A percentile compares a stretch with the other conserved stretches of the same genome.
These are phyloP conservation scores for Pinna nobilis DNA, from an alignment of 1,140 invertebrate genomes.

Conservation along the genomic window DNA sequence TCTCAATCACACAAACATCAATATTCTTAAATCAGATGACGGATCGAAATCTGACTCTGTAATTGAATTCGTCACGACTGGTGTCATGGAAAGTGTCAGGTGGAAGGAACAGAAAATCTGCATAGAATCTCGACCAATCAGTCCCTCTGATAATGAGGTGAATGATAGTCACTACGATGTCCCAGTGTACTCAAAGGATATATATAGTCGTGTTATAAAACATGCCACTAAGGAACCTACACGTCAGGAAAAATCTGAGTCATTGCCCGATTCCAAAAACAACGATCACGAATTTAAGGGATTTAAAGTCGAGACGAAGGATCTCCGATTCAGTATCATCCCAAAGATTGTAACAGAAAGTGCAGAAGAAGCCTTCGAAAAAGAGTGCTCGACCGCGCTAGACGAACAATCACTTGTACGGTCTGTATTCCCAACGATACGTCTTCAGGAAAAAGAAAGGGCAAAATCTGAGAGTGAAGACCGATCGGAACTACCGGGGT, in stretches of 20 bases:
- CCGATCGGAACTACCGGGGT: slow-evolving; percentile 22
- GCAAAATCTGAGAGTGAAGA: slow-evolving; percentile 4
- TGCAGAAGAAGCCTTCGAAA: slow-evolving; percentile 33
- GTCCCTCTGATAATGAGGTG: slow-evolving; percentile 15
- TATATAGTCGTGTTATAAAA: slow-evolving; percentile 51
- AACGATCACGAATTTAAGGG: slow-evolving; percentile 13
- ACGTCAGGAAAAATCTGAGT: background rate
- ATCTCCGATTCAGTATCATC: slow-evolving; percentile 56
- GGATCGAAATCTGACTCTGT: slow-evolving; percentile 30
- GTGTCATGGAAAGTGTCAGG: slow-evolving; percentile 53
- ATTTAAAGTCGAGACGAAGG: slow-evolving; percentile 46
- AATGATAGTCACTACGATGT: slow-evolving; percentile 27
- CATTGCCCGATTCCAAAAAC: slow-evolving; percentile 1
- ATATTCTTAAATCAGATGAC: slow-evolving; percentile 38
- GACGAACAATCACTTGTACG: slow-evolving; percentile 6
- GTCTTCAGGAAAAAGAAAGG: slow-evolving; percentile 12
- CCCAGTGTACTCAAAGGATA: slow-evolving; percentile 48
- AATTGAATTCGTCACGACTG: slow-evolving; percentile 55
- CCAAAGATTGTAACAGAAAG: slow-evolving; percentile 58
- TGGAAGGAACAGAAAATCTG: slow-evolving; percentile 59
- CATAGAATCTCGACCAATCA: slow-evolving; percentile 56
- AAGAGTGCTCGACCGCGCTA: slow-evolving; percentile 14
- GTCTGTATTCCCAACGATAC: slow-evolving; percentile 4
- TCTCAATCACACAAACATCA: slow-evolving; percentile 45
- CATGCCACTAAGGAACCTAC: slow-evolving; percentile 50